Percentiles rank a stretch among this genome's conserved stretches.
Evolutionary conservation across 2,797 vertebrate species (phyloP).

Genomic region (Sebastes baramenuke): DNA sequence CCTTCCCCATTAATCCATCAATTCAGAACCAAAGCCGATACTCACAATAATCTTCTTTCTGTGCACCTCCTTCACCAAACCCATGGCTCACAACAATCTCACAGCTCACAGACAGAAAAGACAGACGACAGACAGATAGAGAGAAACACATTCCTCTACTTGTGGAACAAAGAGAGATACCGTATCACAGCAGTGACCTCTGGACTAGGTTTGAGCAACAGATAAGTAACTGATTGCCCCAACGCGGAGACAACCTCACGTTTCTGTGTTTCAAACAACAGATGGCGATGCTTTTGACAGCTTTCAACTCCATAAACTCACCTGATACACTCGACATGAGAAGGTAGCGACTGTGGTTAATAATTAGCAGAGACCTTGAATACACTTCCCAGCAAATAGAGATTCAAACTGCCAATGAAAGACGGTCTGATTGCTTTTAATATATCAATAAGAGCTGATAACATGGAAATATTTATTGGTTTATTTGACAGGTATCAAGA

Average conservation of each 20-base stretch:
- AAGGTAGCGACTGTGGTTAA: not conserved
- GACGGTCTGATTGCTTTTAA: not conserved
- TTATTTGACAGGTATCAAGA: not conserved
- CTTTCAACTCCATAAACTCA: not conserved
- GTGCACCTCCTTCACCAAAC: not conserved
- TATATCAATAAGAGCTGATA: not conserved
- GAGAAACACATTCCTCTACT: no score
- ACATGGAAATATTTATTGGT: not conserved
- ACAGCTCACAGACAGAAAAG: not conserved
- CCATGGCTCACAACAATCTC: slow-evolving; percentile 19
- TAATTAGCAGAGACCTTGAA: not conserved
- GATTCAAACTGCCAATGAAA: not conserved
- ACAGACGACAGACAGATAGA: not conserved
- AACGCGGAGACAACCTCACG: not conserved
- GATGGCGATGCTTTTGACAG: not conserved
- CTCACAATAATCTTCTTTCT: slow-evolving; percentile 67
- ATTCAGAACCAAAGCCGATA: not conserved
- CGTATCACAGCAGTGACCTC: slow-evolving; percentile 27
- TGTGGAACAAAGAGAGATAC: not conserved
- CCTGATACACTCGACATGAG: not conserved
- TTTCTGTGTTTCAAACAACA: not conserved
- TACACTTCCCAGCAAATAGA: not conserved
- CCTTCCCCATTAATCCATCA: not conserved
- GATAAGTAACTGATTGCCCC: slow-evolving; percentile 46
- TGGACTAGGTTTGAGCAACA: slow-evolving; percentile 35